Evolutionary conservation across 2,113 vertebrate species (phyloP).

Genomic region (Pontoporia blainvillei): DNA sequence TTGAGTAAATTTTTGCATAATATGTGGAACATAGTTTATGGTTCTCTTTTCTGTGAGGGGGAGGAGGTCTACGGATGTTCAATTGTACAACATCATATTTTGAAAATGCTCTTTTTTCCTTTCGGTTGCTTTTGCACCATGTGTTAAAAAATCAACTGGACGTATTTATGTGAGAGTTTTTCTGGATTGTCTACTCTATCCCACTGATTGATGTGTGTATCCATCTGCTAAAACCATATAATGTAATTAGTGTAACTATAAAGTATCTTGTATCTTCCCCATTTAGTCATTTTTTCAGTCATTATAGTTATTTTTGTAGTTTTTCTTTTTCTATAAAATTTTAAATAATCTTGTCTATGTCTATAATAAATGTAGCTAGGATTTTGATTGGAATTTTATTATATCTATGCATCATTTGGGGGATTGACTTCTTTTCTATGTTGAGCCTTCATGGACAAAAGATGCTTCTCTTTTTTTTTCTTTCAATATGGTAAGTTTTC

Average conservation of each 20-base stretch:
- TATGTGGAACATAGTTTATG: not conserved
- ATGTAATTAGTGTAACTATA: not conserved
- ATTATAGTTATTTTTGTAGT: not conserved
- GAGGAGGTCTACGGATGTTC: not conserved
- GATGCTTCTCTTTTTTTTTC: not conserved
- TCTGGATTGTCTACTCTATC: not conserved
- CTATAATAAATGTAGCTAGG: not conserved
- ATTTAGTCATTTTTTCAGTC: not conserved
- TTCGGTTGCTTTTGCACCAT: not conserved
- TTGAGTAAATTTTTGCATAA: not conserved
- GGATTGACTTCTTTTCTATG: not conserved
- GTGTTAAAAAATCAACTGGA: not conserved
- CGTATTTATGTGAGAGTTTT: not conserved
- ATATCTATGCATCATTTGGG: not conserved
- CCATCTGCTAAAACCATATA: not conserved
- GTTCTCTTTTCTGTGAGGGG: not conserved
- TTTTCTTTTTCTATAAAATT: not conserved
- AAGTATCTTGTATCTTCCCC: not conserved
- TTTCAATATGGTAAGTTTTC: not conserved
- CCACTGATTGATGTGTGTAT: not conserved
- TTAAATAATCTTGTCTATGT: not conserved
- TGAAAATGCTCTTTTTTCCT: not conserved
- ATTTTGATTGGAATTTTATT: not conserved
- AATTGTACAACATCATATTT: not conserved
- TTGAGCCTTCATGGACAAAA: not conserved